These are phyloP conservation scores for Chrysomela aeneicollis DNA, from an alignment of 2,888 invertebrate genomes.

Conservation along the genomic window DNA sequence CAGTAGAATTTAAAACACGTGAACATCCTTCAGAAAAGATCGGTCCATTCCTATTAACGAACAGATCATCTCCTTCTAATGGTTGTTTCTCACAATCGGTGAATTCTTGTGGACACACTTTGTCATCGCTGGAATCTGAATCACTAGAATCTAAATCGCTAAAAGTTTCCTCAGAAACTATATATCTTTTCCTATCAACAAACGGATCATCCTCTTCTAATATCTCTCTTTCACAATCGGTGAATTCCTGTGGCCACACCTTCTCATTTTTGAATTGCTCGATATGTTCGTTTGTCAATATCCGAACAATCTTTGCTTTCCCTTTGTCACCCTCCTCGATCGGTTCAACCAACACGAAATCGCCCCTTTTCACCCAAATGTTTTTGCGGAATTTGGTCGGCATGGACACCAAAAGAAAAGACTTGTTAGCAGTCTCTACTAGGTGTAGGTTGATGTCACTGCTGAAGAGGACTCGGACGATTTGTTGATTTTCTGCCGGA, in stretches of 20 bases:
- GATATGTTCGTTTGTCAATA: slow-evolving; percentile 73
- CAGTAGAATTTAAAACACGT: too few relatives aligned
- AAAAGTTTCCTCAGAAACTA: slow-evolving; percentile 55
- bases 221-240: too few relatives aligned
- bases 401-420: slow-evolving; percentile 88
- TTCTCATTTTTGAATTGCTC: slow-evolving; percentile 71
- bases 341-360: slow-evolving; percentile 87
- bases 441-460: slow-evolving; percentile 94
- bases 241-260: slow-evolving; percentile 65
- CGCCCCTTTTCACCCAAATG: slow-evolving; percentile 92
- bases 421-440: slow-evolving; percentile 72
- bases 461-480: slow-evolving; percentile 79
- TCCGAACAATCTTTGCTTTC: slow-evolving; percentile 87
- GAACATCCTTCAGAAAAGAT: too few relatives aligned
- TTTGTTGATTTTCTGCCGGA: slow-evolving; percentile 78
- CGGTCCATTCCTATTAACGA: too few relatives aligned
- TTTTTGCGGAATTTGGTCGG: slow-evolving; percentile 92
- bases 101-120: too few relatives aligned
- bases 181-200: slow-evolving; percentile 68
- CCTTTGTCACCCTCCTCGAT: slow-evolving; percentile 95
- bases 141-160: slow-evolving; percentile 45
- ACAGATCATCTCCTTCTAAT: too few relatives aligned
- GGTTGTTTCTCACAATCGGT: too few relatives aligned
- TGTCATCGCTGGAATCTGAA: slow-evolving; percentile 42
- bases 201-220: slow-evolving; percentile 66